These are phyloP conservation scores for Yponomeuta cagnagella DNA, from an alignment of 2,888 invertebrate species.

Conservation along the genomic window DNA sequence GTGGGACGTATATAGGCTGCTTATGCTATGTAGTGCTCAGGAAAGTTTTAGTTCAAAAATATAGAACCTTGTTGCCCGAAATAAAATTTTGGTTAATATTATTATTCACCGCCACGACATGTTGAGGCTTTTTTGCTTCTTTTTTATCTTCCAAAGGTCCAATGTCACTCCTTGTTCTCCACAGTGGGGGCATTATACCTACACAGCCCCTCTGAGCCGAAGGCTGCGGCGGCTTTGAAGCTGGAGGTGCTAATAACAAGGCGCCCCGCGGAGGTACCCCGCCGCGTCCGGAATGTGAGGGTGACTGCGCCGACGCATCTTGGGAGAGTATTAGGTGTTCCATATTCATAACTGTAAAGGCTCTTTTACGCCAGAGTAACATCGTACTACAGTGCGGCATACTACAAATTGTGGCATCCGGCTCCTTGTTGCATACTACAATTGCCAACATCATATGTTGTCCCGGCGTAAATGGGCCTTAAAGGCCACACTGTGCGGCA, in stretches of 20 bases:
- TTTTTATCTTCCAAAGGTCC: not conserved
- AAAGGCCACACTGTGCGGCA: too few relatives aligned
- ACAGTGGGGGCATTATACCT: not conserved
- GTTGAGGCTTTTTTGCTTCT: not conserved
- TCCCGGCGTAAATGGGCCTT: too few relatives aligned
- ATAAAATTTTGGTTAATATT: too few relatives aligned
- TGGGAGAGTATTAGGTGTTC: not conserved
- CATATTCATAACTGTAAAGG: not conserved
- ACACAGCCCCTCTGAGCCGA: conserved; percentile 11
- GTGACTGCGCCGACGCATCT: conserved; percentile 24
- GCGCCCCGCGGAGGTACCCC: conserved; percentile 60
- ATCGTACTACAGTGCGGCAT: too few relatives aligned
- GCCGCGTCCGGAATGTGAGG: conserved; percentile 54
- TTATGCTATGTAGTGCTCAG: too few relatives aligned
- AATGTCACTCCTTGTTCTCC: not conserved
- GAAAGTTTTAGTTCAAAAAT: too few relatives aligned
- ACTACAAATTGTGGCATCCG: too few relatives aligned
- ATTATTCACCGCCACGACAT: not conserved
- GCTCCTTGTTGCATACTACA: too few relatives aligned
- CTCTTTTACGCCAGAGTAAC: too few relatives aligned
- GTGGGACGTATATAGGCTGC: too few relatives aligned
- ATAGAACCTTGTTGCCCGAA: too few relatives aligned
- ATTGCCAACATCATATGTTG: too few relatives aligned
- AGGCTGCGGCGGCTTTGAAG: conserved; percentile 52
- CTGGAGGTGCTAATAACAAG: conserved; percentile 72